Conservation (phyloP, 1,140 invertebrate genomes). For the Dendrolimus kikuchii region DNA sequence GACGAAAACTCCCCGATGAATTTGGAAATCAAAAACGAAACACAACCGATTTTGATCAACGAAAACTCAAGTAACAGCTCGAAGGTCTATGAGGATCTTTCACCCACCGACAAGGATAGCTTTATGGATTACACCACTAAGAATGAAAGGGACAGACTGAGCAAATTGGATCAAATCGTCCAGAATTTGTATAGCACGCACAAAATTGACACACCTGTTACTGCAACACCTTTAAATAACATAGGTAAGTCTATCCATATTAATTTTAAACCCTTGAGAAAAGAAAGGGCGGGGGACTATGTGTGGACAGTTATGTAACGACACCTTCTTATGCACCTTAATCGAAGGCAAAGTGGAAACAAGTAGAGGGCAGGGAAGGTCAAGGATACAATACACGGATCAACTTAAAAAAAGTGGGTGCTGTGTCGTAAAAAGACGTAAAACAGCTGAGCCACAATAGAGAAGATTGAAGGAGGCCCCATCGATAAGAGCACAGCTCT, state of each 20-base stretch:
- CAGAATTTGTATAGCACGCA: slow-evolving; percentile 60
- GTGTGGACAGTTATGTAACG: neutral
- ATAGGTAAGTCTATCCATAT: slow-evolving; percentile 7
- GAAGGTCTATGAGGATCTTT: slow-evolving; percentile 20
- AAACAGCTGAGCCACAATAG: no score
- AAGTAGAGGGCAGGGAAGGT: no score
- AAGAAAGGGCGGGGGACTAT: neutral
- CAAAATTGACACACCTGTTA: slow-evolving; percentile 36
- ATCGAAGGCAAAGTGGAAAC: no score
- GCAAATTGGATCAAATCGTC: slow-evolving; percentile 60
- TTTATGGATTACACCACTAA: slow-evolving; percentile 5
- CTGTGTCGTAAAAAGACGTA: no score
- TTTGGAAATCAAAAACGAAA: slow-evolving; percentile 22
- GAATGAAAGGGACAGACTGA: slow-evolving; percentile 46
- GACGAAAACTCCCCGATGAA: slow-evolving; percentile 30
- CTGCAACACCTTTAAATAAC: slow-evolving; percentile 12
- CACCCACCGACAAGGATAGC: slow-evolving; percentile 9
- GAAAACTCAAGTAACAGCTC: slow-evolving; percentile 22
- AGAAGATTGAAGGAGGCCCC: no score
- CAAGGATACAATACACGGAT: no score
- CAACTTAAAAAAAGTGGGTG: no score
- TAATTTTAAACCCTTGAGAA: neutral
- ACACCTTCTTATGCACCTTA: no score
- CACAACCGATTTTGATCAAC: slow-evolving; percentile 15
- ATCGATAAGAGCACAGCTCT: no score